These are phyloP conservation scores for Pinna nobilis DNA, from an alignment of 1,140 invertebrate genomes.

Conservation along the genomic window DNA sequence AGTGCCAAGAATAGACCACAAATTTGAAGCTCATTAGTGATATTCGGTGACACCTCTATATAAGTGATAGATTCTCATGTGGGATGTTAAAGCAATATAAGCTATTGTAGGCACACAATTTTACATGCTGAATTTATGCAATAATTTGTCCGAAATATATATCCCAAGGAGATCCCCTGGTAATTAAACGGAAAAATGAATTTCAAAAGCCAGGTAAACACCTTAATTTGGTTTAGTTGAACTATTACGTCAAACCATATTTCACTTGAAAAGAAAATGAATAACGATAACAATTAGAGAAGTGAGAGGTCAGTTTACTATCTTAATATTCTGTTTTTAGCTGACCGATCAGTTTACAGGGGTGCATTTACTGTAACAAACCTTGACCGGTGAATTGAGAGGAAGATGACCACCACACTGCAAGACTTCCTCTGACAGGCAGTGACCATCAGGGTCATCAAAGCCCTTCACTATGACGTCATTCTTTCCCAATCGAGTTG, in stretches of 20 bases:
- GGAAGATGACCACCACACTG: constrained; percentile 44
- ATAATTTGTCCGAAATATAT: too few relatives aligned
- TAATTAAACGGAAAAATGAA: too few relatives aligned
- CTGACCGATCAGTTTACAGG: background rate
- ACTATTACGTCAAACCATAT: background rate
- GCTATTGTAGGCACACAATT: too few relatives aligned
- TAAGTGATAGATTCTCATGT: too few relatives aligned
- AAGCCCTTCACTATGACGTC: constrained; percentile 47
- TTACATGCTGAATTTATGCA: too few relatives aligned
- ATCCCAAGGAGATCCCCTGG: too few relatives aligned
- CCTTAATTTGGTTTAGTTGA: background rate
- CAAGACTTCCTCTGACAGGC: constrained; percentile 56
- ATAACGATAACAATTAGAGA: background rate
- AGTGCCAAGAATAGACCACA: too few relatives aligned
- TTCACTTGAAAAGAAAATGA: background rate
- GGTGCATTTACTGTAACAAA: constrained; percentile 4
- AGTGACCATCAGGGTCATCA: constrained; percentile 47
- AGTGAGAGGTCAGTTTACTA: background rate
- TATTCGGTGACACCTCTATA: too few relatives aligned
- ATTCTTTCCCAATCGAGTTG: constrained; percentile 45
- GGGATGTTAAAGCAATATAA: too few relatives aligned
- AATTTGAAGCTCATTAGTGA: too few relatives aligned
- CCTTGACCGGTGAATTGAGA: constrained; percentile 43
- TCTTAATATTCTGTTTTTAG: background rate
- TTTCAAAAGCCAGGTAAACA: too few relatives aligned